A percentile compares a stretch with the other conserved stretches of the same genome.
phyloP scores from a whole-genome alignment of 2,113 vertebrate species.

The Zapornia atra region DNA sequence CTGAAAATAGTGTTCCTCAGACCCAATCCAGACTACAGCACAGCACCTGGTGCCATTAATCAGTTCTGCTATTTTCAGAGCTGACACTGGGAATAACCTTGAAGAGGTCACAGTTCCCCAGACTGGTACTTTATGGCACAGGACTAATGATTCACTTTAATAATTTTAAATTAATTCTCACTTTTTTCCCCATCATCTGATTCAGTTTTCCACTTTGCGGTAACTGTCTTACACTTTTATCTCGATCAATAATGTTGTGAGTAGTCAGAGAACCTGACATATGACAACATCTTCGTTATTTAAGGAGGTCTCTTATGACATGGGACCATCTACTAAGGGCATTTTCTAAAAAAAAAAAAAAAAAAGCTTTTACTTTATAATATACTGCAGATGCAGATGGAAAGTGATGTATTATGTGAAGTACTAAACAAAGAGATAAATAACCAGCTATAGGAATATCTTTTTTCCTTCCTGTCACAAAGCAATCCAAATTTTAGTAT shows the following conservation, averaged over 20 bases:
- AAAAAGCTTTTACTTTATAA: constrained; percentile 23
- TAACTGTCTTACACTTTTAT: constrained; percentile 10
- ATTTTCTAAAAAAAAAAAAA: not conserved
- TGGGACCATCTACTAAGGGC: not conserved
- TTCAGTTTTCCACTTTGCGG: constrained; percentile 15
- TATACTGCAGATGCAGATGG: constrained; percentile 35
- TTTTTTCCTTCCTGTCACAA: constrained; percentile 38
- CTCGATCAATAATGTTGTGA: constrained; percentile 10
- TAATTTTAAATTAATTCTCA: constrained; percentile 23
- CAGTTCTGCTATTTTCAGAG: not conserved
- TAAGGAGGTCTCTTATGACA: constrained; percentile 32
- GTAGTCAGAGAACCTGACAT: constrained; percentile 36
- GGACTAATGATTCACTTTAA: constrained; percentile 7
- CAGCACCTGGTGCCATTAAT: not conserved
- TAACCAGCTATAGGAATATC: constrained; percentile 3
- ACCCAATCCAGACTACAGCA: not conserved
- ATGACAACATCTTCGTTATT: constrained; percentile 59
- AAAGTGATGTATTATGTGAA: constrained; percentile 38
- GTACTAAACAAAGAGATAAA: constrained; percentile 62
- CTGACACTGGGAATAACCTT: not conserved
- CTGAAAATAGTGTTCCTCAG: not conserved
- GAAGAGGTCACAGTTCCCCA: not conserved
- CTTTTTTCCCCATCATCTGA: not conserved
- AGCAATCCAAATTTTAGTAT: constrained; percentile 52
- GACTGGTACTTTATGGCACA: not conserved